Evolutionary conservation across 2,888 invertebrate genomes (phyloP).

Genomic region (Asteroscopus sphinx): DNA sequence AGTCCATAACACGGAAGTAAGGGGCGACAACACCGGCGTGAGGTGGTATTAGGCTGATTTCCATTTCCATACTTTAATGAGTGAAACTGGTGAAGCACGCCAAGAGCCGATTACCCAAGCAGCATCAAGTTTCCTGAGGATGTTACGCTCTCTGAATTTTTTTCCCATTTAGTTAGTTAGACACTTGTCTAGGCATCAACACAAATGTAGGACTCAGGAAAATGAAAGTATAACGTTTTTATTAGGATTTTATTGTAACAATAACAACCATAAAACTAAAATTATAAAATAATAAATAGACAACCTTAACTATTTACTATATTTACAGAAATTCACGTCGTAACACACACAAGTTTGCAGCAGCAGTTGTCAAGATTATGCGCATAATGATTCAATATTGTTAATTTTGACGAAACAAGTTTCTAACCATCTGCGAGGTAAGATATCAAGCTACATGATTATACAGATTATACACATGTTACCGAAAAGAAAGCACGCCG

Average conservation of each 20-base stretch:
- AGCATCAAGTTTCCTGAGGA: constrained; percentile 69
- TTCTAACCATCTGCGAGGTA: constrained; percentile 52
- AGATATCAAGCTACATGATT: constrained; percentile 67
- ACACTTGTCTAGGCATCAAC: constrained; percentile 11
- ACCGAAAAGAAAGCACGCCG: constrained; percentile 76
- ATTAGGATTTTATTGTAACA: constrained; percentile 70
- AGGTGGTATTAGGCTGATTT: constrained; percentile 53
- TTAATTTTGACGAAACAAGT: constrained; percentile 55
- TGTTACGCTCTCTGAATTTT: constrained; percentile 60
- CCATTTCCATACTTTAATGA: constrained; percentile 75
- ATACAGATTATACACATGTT: constrained; percentile 70
- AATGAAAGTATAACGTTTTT: constrained; percentile 45
- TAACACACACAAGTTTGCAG: constrained; percentile 54
- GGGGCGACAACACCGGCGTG: constrained; percentile 30
- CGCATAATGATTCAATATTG: constrained; percentile 33
- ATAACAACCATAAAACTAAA: constrained; percentile 74
- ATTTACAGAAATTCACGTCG: constrained; percentile 86
- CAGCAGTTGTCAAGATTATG: constrained; percentile 43
- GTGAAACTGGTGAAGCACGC: constrained; percentile 75
- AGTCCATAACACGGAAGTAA: constrained; percentile 37
- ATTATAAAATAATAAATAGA: constrained; percentile 82
- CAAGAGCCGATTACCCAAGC: constrained; percentile 73
- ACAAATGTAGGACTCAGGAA: constrained; percentile 16
- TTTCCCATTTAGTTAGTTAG: constrained; percentile 51
- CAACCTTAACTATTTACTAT: constrained; percentile 72